phyloP scores from a whole-genome alignment of 2,888 invertebrate genomes.

The Cremastinae sp. region DNA sequence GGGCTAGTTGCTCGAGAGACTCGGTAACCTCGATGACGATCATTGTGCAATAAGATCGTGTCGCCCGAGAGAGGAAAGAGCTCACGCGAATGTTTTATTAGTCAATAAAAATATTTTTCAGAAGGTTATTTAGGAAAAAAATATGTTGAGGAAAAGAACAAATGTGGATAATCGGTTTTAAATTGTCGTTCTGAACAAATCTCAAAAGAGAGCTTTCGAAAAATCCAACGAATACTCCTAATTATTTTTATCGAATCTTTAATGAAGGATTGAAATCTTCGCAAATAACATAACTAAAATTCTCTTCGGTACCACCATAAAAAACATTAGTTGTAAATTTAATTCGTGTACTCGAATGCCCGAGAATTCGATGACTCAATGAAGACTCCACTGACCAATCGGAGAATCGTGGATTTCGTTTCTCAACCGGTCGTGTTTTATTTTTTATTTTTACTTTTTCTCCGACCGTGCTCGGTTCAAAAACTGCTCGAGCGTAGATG shows the following conservation, averaged over 20 bases:
- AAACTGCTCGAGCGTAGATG: not conserved
- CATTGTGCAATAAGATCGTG: conserved; percentile 58
- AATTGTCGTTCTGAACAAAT: no score
- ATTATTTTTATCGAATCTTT: no score
- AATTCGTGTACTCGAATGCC: no score
- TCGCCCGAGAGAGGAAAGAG: conserved; percentile 43
- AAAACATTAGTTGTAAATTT: no score
- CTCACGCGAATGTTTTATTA: conserved; percentile 45
- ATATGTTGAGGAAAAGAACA: not conserved
- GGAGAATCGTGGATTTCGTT: no score
- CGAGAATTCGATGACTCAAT: conserved; percentile 23
- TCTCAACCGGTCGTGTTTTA: conserved; percentile 62
- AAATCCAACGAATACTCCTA: no score
- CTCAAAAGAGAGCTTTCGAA: no score
- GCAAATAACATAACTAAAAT: no score
- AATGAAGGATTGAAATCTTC: no score
- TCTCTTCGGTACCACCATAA: no score
- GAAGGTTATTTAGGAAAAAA: not conserved
- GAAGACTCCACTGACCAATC: no score
- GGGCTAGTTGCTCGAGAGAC: conserved; percentile 40
- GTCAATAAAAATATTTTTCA: conserved; percentile 46
- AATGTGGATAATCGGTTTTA: not conserved
- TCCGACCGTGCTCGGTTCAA: conserved; percentile 2
- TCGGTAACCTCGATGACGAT: conserved; percentile 60
- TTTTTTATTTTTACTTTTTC: conserved; percentile 36